Evolutionary conservation across 1,140 invertebrate species (phyloP).

Genomic region (Anoplophora glabripennis): DNA sequence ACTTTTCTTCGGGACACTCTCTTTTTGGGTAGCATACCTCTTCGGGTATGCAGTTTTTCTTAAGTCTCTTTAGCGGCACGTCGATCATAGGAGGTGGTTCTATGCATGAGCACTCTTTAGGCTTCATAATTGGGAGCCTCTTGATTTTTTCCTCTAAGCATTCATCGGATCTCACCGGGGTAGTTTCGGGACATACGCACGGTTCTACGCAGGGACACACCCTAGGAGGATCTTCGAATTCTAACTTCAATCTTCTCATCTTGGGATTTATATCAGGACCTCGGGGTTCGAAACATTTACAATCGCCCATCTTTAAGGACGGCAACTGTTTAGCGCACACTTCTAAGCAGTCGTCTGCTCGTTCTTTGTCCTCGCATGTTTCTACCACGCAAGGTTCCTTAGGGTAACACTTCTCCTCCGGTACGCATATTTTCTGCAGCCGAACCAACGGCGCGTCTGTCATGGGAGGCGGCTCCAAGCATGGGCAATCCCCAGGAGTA

Average conservation of each 20-base stretch:
- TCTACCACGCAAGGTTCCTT: not conserved
- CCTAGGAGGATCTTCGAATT: constrained; percentile 19
- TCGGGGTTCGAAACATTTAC: constrained; percentile 16
- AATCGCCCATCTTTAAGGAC: constrained; percentile 14
- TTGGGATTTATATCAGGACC: not conserved
- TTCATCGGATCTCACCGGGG: constrained; percentile 23
- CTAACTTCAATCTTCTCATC: constrained; percentile 16
- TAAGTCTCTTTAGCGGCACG: constrained; percentile 19
- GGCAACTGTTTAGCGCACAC: constrained; percentile 19
- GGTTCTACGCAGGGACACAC: constrained; percentile 5
- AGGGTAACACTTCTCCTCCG: constrained; percentile 15
- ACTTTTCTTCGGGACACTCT: not conserved
- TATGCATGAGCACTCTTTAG: constrained; percentile 21
- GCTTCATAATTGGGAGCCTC: constrained; percentile 18
- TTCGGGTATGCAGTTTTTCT: constrained; percentile 22
- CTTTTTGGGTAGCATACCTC: constrained; percentile 10
- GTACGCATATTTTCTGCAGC: constrained; percentile 20
- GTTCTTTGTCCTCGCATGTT: not conserved
- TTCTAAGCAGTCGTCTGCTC: constrained; percentile 19
- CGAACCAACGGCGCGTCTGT: constrained; percentile 14
- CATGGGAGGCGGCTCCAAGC: constrained; percentile 24
- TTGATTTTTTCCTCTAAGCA: constrained; percentile 17
- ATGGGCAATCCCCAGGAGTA: constrained; percentile 17
- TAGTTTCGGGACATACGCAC: not conserved
- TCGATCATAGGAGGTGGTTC: constrained; percentile 29